These are phyloP conservation scores for Meles meles DNA, from an alignment of 2,113 vertebrate species.

Conservation along the genomic window DNA sequence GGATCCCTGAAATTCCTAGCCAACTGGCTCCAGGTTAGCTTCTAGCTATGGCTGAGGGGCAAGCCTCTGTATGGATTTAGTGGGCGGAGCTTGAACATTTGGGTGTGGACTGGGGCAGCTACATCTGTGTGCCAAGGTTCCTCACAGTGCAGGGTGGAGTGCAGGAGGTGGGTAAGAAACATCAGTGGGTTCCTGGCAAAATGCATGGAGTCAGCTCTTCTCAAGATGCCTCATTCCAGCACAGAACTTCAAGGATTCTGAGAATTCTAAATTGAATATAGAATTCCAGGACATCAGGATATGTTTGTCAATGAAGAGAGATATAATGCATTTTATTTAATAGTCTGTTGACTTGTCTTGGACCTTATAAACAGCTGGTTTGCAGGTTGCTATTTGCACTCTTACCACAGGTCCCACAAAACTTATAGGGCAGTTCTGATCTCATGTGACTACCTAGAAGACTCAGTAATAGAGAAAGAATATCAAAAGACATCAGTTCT, in stretches of 20 bases:
- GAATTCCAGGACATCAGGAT: neutral
- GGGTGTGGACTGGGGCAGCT: neutral
- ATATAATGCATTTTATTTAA: neutral
- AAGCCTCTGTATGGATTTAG: neutral
- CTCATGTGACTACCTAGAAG: neutral
- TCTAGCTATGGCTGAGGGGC: neutral
- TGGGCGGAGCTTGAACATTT: neutral
- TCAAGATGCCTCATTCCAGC: neutral
- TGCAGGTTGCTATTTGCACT: neutral
- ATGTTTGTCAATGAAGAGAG: neutral
- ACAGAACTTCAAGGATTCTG: neutral
- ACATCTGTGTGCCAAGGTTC: neutral
- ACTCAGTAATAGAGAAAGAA: neutral
- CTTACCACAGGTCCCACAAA: neutral
- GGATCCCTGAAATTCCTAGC: neutral
- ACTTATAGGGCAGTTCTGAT: neutral
- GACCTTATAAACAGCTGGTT: neutral
- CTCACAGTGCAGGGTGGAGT: neutral
- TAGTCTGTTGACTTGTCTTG: neutral
- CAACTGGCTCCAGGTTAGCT: neutral
- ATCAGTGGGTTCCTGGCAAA: neutral
- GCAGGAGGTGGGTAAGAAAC: neutral
- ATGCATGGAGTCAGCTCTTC: neutral
- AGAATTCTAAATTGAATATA: neutral
- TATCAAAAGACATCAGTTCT: neutral